Conservation (phyloP, 2,888 invertebrate species). For the Podabrus alpinus region DNA sequence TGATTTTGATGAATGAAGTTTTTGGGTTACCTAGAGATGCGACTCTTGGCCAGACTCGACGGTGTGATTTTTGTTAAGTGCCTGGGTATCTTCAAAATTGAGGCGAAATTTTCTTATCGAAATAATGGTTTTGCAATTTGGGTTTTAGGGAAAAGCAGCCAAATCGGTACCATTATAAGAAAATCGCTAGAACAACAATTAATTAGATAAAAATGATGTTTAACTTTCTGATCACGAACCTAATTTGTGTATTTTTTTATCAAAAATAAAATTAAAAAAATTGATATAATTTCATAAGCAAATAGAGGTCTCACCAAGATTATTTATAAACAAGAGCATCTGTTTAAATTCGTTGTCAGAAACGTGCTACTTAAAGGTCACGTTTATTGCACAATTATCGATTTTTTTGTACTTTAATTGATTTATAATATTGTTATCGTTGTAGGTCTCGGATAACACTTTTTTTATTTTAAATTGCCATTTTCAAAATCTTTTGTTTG, state of each 20-base stretch:
- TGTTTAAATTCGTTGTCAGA: constrained; percentile 22
- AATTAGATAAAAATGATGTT: not conserved
- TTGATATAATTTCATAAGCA: constrained; percentile 17
- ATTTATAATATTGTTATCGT: not conserved
- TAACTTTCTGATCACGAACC: not conserved
- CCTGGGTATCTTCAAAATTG: too few species aligned
- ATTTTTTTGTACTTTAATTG: not conserved
- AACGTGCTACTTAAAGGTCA: constrained; percentile 25
- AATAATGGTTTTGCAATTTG: not conserved
- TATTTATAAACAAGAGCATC: constrained; percentile 18
- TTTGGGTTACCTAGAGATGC: too few species aligned
- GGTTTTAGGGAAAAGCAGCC: not conserved
- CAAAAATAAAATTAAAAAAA: constrained; percentile 6
- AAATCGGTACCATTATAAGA: not conserved
- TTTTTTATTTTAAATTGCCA: not conserved
- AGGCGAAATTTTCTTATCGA: too few species aligned
- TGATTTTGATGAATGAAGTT: too few species aligned
- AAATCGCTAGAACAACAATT: not conserved
- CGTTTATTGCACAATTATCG: constrained; percentile 3
- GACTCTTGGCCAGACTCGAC: too few species aligned
- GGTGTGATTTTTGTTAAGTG: too few species aligned
- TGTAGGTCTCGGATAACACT: not conserved
- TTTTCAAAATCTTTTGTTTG: not conserved
- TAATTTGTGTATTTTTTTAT: too few species aligned
- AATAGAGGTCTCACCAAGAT: not conserved